A percentile compares a stretch with the other conserved stretches of the same genome.
Conservation (phyloP, 2,113 vertebrate genomes). For the Microtus ochrogaster region DNA sequence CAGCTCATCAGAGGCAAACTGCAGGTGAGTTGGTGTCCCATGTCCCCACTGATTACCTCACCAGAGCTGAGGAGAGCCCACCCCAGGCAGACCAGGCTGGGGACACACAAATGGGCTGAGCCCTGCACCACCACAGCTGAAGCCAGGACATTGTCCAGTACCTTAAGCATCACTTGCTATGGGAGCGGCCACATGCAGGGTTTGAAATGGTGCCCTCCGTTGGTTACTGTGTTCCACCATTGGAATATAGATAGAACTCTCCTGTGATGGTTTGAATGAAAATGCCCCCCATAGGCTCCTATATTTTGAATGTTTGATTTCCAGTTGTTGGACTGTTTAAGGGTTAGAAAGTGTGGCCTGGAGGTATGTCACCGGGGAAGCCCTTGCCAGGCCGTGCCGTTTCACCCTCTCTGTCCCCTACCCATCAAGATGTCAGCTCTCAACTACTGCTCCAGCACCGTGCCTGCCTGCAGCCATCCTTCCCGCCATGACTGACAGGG, state of each 20-base stretch:
- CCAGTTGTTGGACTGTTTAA: not conserved
- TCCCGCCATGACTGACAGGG: not conserved
- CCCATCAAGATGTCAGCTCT: too few species aligned
- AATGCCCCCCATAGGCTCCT: not conserved
- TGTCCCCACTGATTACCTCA: not conserved
- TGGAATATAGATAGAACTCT: not conserved
- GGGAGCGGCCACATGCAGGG: not conserved
- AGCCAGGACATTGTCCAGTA: too few species aligned
- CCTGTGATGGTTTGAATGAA: not conserved
- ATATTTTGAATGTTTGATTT: not conserved
- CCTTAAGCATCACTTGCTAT: not conserved
- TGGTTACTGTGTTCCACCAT: not conserved
- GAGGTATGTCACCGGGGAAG: not conserved
- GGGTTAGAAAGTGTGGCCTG: not conserved
- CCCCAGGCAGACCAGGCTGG: not conserved
- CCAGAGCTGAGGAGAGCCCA: not conserved
- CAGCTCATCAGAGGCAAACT: not conserved
- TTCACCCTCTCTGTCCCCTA: not conserved
- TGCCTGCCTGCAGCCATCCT: not conserved
- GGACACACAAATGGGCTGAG: not conserved
- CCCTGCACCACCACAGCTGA: not conserved
- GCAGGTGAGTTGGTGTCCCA: not conserved
- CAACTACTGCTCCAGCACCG: not conserved
- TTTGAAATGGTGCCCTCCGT: too few species aligned
- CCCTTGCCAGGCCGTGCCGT: not conserved